Conservation (phyloP, 2,888 invertebrate species). For the Theretra japonica region DNA sequence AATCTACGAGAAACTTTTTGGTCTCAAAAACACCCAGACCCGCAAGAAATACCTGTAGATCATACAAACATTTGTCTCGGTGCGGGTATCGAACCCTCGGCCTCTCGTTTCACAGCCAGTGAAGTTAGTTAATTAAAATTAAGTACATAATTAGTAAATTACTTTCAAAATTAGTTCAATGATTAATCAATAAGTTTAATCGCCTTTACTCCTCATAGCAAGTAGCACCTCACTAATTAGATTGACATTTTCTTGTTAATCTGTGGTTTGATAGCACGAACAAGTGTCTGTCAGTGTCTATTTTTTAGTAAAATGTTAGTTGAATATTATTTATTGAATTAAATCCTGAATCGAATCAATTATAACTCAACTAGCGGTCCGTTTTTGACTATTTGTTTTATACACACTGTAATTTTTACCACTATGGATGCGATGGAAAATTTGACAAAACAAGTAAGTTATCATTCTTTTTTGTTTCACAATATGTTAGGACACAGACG, state of each 20-base stretch:
- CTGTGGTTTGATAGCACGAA: neutral
- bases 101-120: no score
- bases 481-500: neutral
- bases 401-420: slow-evolving; percentile 18
- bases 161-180: neutral
- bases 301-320: neutral
- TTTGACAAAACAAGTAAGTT: slow-evolving; percentile 56
- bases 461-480: neutral
- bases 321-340: neutral
- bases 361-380: no score
- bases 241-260: no score
- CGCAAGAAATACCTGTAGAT: no score
- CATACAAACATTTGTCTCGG: no score
- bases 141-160: no score
- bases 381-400: neutral
- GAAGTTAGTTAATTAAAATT: no score
- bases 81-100: no score
- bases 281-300: neutral
- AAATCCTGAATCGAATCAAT: neutral
- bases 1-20: no score
- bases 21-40: no score
- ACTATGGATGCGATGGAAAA: slow-evolving; percentile 62
- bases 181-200: neutral
- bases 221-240: neutral
- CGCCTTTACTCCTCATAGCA: neutral